phyloP scores from a whole-genome alignment of 2,888 invertebrate species.

The Callyntrura guangdongensis region DNA sequence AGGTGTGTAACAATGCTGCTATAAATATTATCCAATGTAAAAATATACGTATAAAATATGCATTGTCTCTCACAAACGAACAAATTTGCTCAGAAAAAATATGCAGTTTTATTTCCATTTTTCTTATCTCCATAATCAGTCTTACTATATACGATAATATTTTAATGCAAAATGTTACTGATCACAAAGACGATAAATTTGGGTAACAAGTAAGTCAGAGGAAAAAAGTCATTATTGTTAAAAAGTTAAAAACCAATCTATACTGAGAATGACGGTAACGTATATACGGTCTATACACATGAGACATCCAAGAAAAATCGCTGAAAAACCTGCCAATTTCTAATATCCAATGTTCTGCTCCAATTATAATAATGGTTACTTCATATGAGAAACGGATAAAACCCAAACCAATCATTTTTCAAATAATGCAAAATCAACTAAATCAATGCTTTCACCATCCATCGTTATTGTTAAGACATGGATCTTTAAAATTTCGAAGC shows the following conservation, averaged over 20 bases:
- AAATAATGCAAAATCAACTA: neutral
- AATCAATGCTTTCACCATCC: too few species aligned
- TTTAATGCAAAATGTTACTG: too few species aligned
- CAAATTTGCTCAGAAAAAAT: slow-evolving; percentile 43
- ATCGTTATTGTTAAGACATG: too few species aligned
- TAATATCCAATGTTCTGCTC: neutral
- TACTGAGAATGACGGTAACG: neutral
- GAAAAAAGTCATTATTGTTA: neutral
- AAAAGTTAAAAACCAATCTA: neutral
- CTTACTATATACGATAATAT: neutral
- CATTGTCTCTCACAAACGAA: neutral
- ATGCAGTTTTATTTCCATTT: neutral
- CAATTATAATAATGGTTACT: neutral
- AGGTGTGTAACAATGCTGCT: too few species aligned
- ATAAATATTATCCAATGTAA: slow-evolving; percentile 2
- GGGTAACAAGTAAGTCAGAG: neutral
- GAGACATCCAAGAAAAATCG: neutral
- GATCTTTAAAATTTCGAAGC: too few species aligned
- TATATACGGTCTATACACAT: neutral
- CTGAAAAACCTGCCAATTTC: slow-evolving; percentile 62
- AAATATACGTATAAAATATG: neutral
- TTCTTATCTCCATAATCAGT: neutral
- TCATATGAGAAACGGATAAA: neutral
- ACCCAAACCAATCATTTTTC: neutral
- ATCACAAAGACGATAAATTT: neutral